Base-by-base conservation (phyloP, 2,113 vertebrate species). In the Lichenostomus cassidix region DNA sequence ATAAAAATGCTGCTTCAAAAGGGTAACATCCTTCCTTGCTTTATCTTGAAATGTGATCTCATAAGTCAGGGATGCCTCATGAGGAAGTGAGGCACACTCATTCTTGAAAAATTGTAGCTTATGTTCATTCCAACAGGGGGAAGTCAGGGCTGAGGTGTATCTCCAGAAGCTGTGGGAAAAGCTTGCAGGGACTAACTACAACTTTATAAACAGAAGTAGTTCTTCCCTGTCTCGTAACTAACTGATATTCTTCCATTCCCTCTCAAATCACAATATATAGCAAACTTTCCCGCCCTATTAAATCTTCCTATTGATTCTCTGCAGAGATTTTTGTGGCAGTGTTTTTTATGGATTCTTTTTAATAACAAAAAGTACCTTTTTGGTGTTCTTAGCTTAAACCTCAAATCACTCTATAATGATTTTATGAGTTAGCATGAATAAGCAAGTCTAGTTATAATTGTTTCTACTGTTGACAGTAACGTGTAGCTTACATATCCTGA, bases 381-480 rank as follows among this genome's bases (percentile, higher is more conserved):
- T 33, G 67, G 28, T 81, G 35, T 71, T 84, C 88, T 68, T 83
- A 91, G 18, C 31, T 87, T 78, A 89, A 84, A 60, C 62, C 60
- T 94, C 81, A 84, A 75, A 71, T 60, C 20, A 17, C 79, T 75
- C 25, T 69, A 11, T 52, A 87, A 78, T 52, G 31, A 28, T 60
- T n/a, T 67, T 93, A 71, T 49, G 25, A 37, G 41, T 64, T 91
- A 95, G 63, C 70, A 53, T 60, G 58, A 92, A 84, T 75, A 89
- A 76, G 44, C 41, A 87, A 59, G 62, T 87, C 58, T 79, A 47
- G 25, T 87, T 92, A 52, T 60, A 92, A 91, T 82, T 89, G 42
- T 89, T 94, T 87, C 56, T 92, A 60, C 83, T 87, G 31, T 50
- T 85, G 65, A 92, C 62, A 87, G 84, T 84, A 84, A 78, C 11